Percentiles rank a stretch among this genome's conserved stretches.
Conservation (phyloP, 2,888 invertebrate genomes). For the Drosophila macrospina region DNA sequence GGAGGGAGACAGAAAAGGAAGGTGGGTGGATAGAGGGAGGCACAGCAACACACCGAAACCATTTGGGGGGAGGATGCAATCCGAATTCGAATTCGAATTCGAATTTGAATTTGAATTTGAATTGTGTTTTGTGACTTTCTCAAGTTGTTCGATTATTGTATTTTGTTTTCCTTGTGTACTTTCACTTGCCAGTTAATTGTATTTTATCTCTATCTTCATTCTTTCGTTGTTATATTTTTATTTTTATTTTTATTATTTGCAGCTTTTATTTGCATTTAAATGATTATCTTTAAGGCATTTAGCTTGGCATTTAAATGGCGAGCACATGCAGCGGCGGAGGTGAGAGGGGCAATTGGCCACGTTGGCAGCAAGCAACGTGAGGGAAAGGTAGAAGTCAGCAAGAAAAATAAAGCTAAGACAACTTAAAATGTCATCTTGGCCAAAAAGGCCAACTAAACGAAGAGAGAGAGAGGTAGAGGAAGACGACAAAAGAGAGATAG, state of each 20-base stretch:
- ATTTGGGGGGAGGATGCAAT: slow-evolving; percentile 35
- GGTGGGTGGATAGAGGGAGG: not conserved
- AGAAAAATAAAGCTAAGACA: slow-evolving; percentile 25
- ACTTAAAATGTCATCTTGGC: slow-evolving; percentile 51
- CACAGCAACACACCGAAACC: slow-evolving; percentile 20
- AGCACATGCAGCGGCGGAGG: slow-evolving; percentile 36
- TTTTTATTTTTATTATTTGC: slow-evolving; percentile 43
- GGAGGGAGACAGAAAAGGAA: not conserved
- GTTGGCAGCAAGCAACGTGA: slow-evolving; percentile 39
- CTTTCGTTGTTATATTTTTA: slow-evolving; percentile 28
- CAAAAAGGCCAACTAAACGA: slow-evolving; percentile 10
- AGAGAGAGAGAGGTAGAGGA: not conserved
- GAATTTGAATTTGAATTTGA: slow-evolving; percentile 50
- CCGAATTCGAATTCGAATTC: slow-evolving; percentile 44
- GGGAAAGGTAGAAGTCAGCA: slow-evolving; percentile 51
- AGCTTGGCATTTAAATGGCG: slow-evolving; percentile 61
- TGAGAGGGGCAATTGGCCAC: slow-evolving; percentile 16
- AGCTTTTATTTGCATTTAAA: slow-evolving; percentile 32
- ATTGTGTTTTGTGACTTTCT: slow-evolving; percentile 68
- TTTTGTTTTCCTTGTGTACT: slow-evolving; percentile 47
- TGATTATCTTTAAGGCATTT: slow-evolving; percentile 57
- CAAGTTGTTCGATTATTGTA: slow-evolving; percentile 62
- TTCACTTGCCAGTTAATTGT: slow-evolving; percentile 65
- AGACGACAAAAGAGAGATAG: not conserved
- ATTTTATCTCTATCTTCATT: slow-evolving; percentile 13